Evolutionary conservation across 2,113 vertebrate genomes (phyloP).

Genomic region (Podarcis raffonei): DNA sequence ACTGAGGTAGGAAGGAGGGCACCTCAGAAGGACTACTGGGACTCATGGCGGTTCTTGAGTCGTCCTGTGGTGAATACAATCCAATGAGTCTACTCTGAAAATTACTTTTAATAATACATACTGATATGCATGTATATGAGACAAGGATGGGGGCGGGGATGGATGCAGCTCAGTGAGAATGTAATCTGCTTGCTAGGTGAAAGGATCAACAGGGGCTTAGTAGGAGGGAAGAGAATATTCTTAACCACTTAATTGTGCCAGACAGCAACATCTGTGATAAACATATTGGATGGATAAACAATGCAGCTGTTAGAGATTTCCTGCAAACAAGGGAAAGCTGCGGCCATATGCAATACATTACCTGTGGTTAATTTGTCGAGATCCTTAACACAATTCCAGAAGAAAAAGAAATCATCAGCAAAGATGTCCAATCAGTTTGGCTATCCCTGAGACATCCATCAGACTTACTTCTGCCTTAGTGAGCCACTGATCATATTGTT

Average conservation of each 20-base stretch:
- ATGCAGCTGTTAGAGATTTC: slow-evolving; percentile 67
- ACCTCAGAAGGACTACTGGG: too few relatives aligned
- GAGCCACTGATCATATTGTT: background rate
- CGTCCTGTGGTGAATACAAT: too few relatives aligned
- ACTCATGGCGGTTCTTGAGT: too few relatives aligned
- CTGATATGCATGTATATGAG: too few relatives aligned
- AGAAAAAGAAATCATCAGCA: slow-evolving; percentile 4
- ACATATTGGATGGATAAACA: slow-evolving; percentile 69
- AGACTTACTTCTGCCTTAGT: background rate
- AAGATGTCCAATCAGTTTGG: background rate
- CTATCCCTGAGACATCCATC: background rate
- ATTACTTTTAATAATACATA: too few relatives aligned
- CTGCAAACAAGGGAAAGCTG: slow-evolving; percentile 63
- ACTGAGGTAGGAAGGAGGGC: too few relatives aligned
- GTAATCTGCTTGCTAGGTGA: slow-evolving; percentile 1
- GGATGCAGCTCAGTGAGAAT: background rate
- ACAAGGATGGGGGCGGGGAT: background rate
- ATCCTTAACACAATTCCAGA: background rate
- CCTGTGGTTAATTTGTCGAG: slow-evolving; percentile 66
- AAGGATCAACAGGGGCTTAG: slow-evolving; percentile 31
- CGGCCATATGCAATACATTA: slow-evolving; percentile 67
- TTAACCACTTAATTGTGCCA: slow-evolving; percentile 63
- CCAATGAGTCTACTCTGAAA: too few relatives aligned
- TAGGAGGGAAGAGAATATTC: slow-evolving; percentile 52
- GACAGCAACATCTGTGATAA: slow-evolving; percentile 69